phyloP scores from a whole-genome alignment of 2,113 vertebrate species.

The Ursus arctos region DNA sequence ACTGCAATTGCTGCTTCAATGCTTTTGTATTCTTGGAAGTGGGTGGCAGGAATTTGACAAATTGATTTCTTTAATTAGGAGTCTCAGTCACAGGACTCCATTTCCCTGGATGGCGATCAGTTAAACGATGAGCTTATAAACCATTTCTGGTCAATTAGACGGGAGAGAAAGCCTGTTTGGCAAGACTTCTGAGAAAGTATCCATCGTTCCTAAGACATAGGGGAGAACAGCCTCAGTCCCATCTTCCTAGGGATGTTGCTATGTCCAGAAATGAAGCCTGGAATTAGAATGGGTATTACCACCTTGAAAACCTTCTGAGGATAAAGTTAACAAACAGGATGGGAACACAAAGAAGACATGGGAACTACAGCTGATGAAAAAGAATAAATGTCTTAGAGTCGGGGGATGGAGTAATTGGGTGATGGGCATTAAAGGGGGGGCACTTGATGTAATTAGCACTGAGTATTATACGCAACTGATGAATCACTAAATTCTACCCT shows the following conservation, averaged over 20 bases:
- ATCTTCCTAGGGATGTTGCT: neutral
- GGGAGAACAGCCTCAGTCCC: neutral
- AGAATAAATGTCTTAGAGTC: neutral
- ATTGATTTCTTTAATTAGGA: neutral
- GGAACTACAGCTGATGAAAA: neutral
- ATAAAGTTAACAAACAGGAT: neutral
- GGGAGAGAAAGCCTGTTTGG: neutral
- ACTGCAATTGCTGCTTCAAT: neutral
- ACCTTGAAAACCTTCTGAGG: neutral
- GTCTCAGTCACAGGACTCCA: neutral
- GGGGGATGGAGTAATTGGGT: neutral
- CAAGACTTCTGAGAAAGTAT: neutral
- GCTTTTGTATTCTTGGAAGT: neutral
- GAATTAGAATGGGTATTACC: neutral
- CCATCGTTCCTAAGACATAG: neutral
- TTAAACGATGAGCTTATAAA: neutral
- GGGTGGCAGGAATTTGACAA: neutral
- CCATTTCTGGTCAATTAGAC: neutral
- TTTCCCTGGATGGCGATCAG: neutral
- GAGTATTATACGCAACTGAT: neutral
- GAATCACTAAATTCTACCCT: neutral
- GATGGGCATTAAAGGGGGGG: neutral
- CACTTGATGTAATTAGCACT: neutral
- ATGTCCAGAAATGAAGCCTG: neutral
- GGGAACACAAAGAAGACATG: rapidly evolving